Base-by-base conservation (phyloP, 2,797 vertebrate species). In the Adrianichthys oophorus region DNA sequence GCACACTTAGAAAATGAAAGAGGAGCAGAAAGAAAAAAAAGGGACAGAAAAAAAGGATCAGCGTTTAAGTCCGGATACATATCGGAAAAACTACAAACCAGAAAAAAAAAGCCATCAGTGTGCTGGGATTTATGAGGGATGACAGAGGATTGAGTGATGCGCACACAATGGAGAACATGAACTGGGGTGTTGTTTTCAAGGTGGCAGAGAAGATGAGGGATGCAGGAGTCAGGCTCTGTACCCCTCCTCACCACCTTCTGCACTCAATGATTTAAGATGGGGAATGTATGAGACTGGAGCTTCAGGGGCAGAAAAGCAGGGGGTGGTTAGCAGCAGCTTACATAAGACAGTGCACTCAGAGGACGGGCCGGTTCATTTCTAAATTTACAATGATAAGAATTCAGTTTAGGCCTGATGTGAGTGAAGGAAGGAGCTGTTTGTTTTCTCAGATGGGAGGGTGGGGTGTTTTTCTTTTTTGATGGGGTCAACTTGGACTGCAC, bases 161-260 rank as follows among this genome's bases (percentile, higher is more conserved):
- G 32, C 32, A 37, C 32, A 37, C 32, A 68, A 76, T 72, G 74
- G 73, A 87, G 76, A 79, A 75, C 43, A 53, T 23, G 77, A 56
- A 81, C 71, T 48, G 66, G 81, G 85, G 84, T 89, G 87, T 84
- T 89, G 79, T 86, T 89, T 88, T 88, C 83, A 89, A 87, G 89
- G 86, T 89, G 86, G 84, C 70, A 85, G 69, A 68, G 67, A 79
- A 86, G 79, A 86, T 73, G 76, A 87, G 78, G 83, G 80, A 84
- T 89, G 80, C 74, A 44, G 81, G 80, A 85, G 74, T 76, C 74
- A 63, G 66, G 7, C 45, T 49, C 52, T 19, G 65, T 60, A 7
- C 41, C 41, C 48, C 41, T 32, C 41, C 50, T 42, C 66, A 19
- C 42, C 45, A 29, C 67, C 71, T 54, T 44, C 62, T 47, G 41